Evolutionary conservation across 2,113 vertebrate genomes (phyloP).

Genomic region (Psittacus erithacus): DNA sequence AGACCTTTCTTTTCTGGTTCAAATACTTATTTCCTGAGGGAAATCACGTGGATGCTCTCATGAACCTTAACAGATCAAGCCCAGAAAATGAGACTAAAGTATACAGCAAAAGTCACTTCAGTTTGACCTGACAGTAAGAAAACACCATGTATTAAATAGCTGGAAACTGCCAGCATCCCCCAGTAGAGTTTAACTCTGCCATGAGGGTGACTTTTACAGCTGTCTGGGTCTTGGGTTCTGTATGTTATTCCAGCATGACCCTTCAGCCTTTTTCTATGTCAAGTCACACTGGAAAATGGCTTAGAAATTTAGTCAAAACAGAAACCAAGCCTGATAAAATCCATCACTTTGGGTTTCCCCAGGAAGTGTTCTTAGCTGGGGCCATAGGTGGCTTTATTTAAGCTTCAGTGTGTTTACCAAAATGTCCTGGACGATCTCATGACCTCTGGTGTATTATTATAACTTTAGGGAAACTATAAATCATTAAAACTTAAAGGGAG

Average conservation of each 20-base stretch:
- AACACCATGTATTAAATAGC: conserved; percentile 8
- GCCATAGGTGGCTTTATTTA: not conserved
- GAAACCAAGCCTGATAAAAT: not conserved
- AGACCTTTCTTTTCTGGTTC: conserved; percentile 48
- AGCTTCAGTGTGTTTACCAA: not conserved
- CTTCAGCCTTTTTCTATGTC: not conserved
- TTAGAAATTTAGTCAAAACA: conserved; percentile 22
- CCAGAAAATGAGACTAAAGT: not conserved
- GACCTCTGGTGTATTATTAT: not conserved
- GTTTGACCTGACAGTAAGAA: conserved; percentile 20
- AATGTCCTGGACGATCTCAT: not conserved
- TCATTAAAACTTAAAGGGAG: not conserved
- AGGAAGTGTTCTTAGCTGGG: not conserved
- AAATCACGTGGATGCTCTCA: not conserved
- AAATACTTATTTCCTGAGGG: conserved; percentile 26
- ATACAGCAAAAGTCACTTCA: not conserved
- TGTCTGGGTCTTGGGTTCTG: not conserved
- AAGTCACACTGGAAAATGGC: not conserved
- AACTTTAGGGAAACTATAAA: not conserved
- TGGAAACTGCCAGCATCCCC: not conserved
- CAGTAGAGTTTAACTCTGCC: not conserved
- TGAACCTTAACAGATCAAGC: not conserved
- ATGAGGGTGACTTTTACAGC: not conserved
- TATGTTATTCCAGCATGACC: conserved; percentile 41
- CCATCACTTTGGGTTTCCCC: not conserved